Evolutionary conservation across 1,140 invertebrate genomes (phyloP).

Genomic region (Trichomalopsis sarcophagae): DNA sequence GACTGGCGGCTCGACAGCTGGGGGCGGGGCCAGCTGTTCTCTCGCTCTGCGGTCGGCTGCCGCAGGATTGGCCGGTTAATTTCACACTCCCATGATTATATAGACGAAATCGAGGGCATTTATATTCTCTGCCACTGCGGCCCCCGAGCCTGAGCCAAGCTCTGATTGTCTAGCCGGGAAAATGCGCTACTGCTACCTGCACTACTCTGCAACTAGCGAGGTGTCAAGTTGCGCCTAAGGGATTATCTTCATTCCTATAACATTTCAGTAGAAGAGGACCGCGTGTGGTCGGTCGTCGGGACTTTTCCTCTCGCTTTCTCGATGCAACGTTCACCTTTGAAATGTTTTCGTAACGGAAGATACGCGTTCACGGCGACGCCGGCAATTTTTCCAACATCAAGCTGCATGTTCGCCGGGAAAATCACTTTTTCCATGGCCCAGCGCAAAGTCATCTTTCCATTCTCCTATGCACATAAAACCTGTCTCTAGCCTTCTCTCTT

Average conservation of each 20-base stretch:
- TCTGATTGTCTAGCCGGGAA: background rate
- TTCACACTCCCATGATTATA: constrained; percentile 73
- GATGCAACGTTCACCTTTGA: background rate
- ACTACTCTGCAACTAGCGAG: too few relatives aligned
- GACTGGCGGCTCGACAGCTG: constrained; percentile 1
- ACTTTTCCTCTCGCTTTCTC: too few relatives aligned
- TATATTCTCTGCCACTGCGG: constrained; percentile 59
- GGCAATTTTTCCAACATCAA: background rate
- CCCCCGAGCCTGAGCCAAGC: constrained; percentile 21
- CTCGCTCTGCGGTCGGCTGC: constrained; percentile 64
- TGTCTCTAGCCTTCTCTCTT: background rate
- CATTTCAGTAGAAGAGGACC: too few relatives aligned
- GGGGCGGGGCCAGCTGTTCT: background rate
- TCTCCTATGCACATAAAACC: constrained; percentile 50
- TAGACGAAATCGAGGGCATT: constrained; percentile 69
- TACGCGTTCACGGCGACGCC: background rate
- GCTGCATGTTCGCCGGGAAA: constrained; percentile 20
- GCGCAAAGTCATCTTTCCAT: constrained; percentile 45
- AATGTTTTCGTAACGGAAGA: too few relatives aligned
- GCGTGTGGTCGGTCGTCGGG: too few relatives aligned
- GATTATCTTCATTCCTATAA: too few relatives aligned
- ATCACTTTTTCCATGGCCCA: constrained; percentile 20
- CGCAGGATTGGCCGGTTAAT: constrained; percentile 69
- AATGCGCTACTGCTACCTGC: too few relatives aligned
- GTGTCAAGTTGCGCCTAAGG: too few relatives aligned